Evolutionary conservation across 2,888 invertebrate species (phyloP), one percentile per base, ranked within the genome.

Genomic region (Poecilus cupreus): DNA sequence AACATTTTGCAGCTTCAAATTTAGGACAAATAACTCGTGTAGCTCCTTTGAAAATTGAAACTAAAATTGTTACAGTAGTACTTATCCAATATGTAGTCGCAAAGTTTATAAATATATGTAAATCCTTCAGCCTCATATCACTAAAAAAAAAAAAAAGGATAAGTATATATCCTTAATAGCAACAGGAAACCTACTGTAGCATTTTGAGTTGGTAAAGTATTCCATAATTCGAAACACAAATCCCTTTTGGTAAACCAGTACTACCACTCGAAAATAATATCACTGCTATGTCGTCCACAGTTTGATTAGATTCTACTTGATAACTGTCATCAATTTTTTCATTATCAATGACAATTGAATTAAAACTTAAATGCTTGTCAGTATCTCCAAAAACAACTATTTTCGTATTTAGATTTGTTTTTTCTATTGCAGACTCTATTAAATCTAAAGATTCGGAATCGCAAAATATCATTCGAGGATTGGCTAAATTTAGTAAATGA

Each of bases 331-430:
- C 85, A 13, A 85, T 84, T 11, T 83, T 78, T 24, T 83, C 82
- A 37, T 84, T 80, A 26, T n/a, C n/a, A n/a, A n/a, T n/a, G n/a
- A 87, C 60, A 64, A 87, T 85, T 24, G 85, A 85, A 0, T 84
- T 82, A 75, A 83, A 82, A 5, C 54, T n/a, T 1, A 82, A 78
- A 16, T 84, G 82, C 26, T 84, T 80, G 10, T 60, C 60, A 3
- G 85, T 83, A 68, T 84, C 74, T 0, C 85, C 87, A 82, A 86
- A 87, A 64, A 87, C 83, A 0, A 88, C 86, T 18, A 88, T 82
- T 83, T 86, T 85, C 13, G 84, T 51, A 2, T 85, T 68, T 4
- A 83, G n/a, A 32, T 83, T 83, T n/a, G 85, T 83, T 51, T 84
- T 82, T 79, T 85, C 74, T 4, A 86, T 39, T 20, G 86, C 84